These are phyloP conservation scores for Xiphophorus maculatus DNA, from an alignment of 2,113 vertebrate genomes.

Conservation along the genomic window DNA sequence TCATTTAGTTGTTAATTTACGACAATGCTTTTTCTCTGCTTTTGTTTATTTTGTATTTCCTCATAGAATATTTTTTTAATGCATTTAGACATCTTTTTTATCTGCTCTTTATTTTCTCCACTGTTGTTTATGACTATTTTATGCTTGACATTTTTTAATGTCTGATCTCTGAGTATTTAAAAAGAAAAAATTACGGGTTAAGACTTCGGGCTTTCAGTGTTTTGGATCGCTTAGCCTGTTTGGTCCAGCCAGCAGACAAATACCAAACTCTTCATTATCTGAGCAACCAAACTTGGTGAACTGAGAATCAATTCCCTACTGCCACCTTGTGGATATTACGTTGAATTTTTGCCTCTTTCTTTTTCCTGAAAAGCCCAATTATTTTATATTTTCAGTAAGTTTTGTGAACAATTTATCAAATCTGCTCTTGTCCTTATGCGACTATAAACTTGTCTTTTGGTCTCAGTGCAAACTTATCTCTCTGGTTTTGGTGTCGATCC, in stretches of 20 bases:
- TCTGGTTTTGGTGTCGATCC: background rate
- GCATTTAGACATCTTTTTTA: too few species aligned
- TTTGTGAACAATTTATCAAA: background rate
- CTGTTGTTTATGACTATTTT: background rate
- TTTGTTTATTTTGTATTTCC: background rate
- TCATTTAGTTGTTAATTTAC: background rate
- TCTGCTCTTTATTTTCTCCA: background rate
- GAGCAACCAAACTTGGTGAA: background rate
- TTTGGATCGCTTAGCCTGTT: background rate
- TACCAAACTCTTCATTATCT: background rate
- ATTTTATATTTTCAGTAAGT: background rate
- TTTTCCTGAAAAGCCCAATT: background rate
- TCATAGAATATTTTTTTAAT: background rate
- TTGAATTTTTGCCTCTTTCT: slow-evolving; percentile 2
- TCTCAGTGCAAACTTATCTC: background rate
- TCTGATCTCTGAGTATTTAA: background rate
- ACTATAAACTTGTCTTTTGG: background rate
- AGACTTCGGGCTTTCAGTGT: background rate
- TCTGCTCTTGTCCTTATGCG: background rate
- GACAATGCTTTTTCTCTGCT: background rate
- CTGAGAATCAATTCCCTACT: slow-evolving; percentile 6
- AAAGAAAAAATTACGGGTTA: background rate
- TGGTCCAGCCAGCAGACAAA: background rate
- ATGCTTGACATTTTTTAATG: background rate
- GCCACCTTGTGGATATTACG: background rate